Percentiles rank a stretch among this genome's conserved stretches.
Conservation (phyloP, 2,797 vertebrate genomes). For the Myotis vivesi region DNA sequence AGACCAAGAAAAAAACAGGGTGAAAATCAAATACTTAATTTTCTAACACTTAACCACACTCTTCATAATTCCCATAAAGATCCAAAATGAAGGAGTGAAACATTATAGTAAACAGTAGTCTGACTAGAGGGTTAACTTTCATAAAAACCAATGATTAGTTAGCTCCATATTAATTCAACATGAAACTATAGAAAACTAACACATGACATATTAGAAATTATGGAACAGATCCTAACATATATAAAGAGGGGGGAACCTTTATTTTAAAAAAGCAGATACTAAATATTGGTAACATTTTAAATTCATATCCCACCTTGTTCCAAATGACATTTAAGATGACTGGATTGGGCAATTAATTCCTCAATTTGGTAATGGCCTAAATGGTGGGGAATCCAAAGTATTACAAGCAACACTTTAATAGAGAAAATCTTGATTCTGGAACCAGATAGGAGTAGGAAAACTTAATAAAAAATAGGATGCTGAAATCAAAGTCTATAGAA, state of each 20-base stretch:
- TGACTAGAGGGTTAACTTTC: neutral
- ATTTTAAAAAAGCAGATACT: conserved; percentile 2
- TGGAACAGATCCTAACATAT: neutral
- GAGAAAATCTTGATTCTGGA: conserved; percentile 45
- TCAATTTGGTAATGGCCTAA: conserved; percentile 46
- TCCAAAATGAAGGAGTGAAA: conserved; percentile 46
- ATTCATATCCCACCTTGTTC: conserved; percentile 53
- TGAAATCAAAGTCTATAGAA: neutral
- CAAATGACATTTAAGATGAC: conserved; percentile 51
- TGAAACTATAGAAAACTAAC: conserved; percentile 47
- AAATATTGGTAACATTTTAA: conserved; percentile 39
- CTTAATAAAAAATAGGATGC: neutral
- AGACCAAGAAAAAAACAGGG: neutral
- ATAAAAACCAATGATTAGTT: conserved; percentile 45
- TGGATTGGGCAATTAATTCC: conserved; percentile 20
- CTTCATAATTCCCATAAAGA: conserved; percentile 31
- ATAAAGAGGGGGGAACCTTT: neutral
- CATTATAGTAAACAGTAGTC: neutral
- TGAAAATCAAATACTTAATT: conserved; percentile 37
- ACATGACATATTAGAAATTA: neutral
- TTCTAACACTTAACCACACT: conserved; percentile 12
- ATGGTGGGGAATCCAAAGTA: conserved; percentile 32
- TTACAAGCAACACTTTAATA: conserved; percentile 34
- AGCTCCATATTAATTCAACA: conserved; percentile 36
- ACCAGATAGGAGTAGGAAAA: neutral